phyloP scores from a whole-genome alignment of 2,797 vertebrate species.

The Chelidonichthys spinosus region DNA sequence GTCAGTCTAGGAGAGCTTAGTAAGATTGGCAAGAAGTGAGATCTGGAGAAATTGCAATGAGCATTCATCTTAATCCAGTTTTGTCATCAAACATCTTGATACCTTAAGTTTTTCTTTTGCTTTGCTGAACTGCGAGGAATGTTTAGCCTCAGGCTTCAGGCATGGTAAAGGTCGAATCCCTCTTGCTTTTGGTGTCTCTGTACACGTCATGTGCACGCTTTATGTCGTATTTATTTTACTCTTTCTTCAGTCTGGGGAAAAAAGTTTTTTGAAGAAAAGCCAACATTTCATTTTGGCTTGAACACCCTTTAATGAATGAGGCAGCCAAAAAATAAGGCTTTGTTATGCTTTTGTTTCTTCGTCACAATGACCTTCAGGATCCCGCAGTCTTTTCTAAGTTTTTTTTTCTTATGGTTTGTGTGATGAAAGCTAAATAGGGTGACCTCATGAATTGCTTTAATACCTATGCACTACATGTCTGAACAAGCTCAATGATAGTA shows the following conservation, averaged over 20 bases:
- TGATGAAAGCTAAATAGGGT: background rate
- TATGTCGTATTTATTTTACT: conserved; percentile 9
- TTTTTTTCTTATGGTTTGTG: background rate
- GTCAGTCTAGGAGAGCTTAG: conserved; percentile 30
- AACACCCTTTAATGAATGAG: background rate
- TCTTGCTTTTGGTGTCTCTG: background rate
- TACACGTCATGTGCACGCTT: background rate
- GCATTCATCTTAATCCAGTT: conserved; percentile 7
- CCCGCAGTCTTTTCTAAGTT: background rate
- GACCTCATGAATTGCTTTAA: background rate
- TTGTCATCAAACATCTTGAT: conserved; percentile 9
- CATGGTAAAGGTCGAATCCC: background rate
- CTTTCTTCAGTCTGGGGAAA: background rate
- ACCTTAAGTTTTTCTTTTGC: background rate
- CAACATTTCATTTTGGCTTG: background rate
- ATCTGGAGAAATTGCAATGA: conserved; percentile 10
- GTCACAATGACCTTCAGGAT: background rate
- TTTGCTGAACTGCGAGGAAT: conserved; percentile 16
- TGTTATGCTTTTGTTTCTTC: background rate
- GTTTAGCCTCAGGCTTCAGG: conserved; percentile 8
- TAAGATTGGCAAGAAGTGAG: conserved; percentile 45
- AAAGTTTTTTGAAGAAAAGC: background rate
- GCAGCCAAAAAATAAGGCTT: background rate
- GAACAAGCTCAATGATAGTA: conserved; percentile 4
- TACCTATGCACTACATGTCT: background rate